Conservation (phyloP, 2,113 vertebrate species). For the Ictalurus punctatus region DNA sequence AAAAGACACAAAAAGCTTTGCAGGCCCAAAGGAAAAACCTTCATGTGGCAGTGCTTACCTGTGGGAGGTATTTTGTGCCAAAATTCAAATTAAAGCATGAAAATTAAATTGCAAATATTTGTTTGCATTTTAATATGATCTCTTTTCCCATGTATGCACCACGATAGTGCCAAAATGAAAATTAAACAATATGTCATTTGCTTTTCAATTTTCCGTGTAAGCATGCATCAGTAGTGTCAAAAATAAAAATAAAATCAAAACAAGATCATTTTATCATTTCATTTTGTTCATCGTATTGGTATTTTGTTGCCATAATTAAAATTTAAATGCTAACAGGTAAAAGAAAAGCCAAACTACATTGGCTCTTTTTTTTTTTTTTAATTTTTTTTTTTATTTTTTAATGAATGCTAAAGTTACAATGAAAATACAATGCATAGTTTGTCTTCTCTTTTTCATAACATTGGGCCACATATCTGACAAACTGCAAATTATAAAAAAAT, state of each 20-base stretch:
- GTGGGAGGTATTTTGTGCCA: neutral
- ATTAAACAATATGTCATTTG: neutral
- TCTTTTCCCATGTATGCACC: neutral
- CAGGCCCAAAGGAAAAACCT: neutral
- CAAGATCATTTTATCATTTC: neutral
- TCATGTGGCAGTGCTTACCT: neutral
- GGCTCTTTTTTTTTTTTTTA: too few relatives aligned
- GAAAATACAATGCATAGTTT: too few relatives aligned
- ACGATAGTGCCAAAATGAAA: neutral
- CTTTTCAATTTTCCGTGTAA: neutral
- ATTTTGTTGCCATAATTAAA: neutral
- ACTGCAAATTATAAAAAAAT: too few relatives aligned
- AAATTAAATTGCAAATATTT: neutral
- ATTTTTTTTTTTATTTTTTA: too few relatives aligned
- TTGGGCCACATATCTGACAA: too few relatives aligned
- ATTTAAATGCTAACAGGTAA: neutral
- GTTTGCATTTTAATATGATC: neutral
- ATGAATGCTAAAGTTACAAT: too few relatives aligned
- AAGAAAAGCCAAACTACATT: too few relatives aligned
- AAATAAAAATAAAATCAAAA: neutral
- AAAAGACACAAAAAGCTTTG: neutral
- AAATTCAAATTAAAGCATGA: neutral
- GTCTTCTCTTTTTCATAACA: too few relatives aligned
- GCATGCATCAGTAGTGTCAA: neutral
- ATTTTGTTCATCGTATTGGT: neutral